Percentiles rank a stretch among this genome's conserved stretches.
phyloP scores from a whole-genome alignment of 35 echinoderm and acorn worm genomes.

The Amphiura filiformis region DNA sequence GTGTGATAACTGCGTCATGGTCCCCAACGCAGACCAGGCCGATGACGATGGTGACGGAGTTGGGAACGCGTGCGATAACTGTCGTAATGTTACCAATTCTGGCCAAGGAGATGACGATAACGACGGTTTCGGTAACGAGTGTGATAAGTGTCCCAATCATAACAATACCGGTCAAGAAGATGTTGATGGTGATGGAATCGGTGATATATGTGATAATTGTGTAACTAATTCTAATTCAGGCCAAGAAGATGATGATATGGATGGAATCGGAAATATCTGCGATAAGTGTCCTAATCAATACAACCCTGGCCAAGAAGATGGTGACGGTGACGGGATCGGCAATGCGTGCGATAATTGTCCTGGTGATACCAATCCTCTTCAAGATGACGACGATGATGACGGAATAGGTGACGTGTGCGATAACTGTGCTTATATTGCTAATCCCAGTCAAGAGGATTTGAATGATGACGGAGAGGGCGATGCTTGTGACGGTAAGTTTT shows the following conservation, averaged over 20 bases:
- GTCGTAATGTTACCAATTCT: neutral
- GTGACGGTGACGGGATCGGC: no score
- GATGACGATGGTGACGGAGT: constrained; percentile 7
- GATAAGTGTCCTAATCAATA: no score
- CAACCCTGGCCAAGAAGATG: no score
- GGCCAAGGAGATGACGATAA: neutral
- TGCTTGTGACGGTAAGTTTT: no score
- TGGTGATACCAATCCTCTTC: no score
- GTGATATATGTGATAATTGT: neutral
- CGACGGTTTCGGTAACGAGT: neutral
- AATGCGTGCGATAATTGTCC: no score
- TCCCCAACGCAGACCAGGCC: neutral
- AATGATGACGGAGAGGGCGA: no score
- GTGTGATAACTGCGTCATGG: neutral
- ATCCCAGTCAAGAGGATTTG: no score
- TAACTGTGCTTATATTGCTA: no score
- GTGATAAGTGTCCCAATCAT: neutral
- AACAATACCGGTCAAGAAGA: no score
- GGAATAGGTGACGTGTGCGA: no score
- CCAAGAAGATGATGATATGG: neutral
- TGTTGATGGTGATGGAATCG: neutral
- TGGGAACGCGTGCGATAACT: neutral
- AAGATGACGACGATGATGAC: no score
- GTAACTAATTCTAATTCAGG: neutral
- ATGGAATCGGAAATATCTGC: neutral